A percentile compares a stretch with the other conserved stretches of the same genome.
Evolutionary conservation across 1,140 invertebrate species (phyloP).

Genomic region (Trachymyrmex cornetzi): DNA sequence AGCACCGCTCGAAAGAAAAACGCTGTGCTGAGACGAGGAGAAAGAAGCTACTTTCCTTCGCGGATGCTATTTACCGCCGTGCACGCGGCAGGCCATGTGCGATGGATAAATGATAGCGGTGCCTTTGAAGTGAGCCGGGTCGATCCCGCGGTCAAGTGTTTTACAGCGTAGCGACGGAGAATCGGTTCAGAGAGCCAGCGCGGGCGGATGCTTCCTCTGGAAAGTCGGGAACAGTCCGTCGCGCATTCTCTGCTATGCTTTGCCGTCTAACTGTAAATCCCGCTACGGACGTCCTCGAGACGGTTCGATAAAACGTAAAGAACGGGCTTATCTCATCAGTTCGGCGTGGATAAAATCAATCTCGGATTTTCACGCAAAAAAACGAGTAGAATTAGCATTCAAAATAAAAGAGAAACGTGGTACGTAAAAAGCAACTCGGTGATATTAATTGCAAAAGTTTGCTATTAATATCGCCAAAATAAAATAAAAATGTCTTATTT

Average conservation of each 20-base stretch:
- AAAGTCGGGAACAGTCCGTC: slow-evolving; percentile 42
- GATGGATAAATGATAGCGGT: slow-evolving; percentile 81
- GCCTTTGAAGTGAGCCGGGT: slow-evolving; percentile 73
- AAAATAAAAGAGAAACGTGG: not conserved
- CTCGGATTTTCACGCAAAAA: too few species aligned
- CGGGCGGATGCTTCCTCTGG: slow-evolving; percentile 47
- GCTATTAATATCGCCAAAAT: not conserved
- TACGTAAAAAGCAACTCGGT: not conserved
- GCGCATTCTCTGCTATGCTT: slow-evolving; percentile 14
- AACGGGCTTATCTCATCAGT: slow-evolving; percentile 35
- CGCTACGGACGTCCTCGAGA: not conserved
- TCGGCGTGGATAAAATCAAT: slow-evolving; percentile 5
- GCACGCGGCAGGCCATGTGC: slow-evolving; percentile 80
- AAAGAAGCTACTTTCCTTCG: slow-evolving; percentile 60
- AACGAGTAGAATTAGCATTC: not conserved
- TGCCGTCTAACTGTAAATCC: slow-evolving; percentile 54
- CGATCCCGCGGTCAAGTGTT: slow-evolving; percentile 78
- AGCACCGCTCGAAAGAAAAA: not conserved
- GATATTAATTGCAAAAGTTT: too few species aligned
- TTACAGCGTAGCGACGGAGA: slow-evolving; percentile 39
- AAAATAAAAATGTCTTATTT: not conserved
- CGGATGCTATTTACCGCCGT: slow-evolving; percentile 46
- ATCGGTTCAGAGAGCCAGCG: slow-evolving; percentile 44
- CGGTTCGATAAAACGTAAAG: slow-evolving; percentile 23
- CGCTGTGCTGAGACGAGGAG: not conserved